phyloP scores from a whole-genome alignment of 30 jellyfish, hydroid and myxozoan species.

The Catostylus mosaicus region DNA sequence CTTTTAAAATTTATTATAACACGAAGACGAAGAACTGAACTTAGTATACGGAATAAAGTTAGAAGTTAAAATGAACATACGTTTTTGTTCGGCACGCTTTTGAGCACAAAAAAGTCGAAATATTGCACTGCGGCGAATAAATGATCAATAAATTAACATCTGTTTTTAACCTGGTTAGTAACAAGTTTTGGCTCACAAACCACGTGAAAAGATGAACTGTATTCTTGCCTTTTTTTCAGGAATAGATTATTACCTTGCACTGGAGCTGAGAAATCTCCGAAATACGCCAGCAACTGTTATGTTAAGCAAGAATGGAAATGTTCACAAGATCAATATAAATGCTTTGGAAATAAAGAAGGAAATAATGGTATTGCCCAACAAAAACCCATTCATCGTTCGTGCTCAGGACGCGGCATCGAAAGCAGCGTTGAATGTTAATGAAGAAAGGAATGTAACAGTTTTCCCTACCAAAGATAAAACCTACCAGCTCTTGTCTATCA shows the following conservation, averaged over 20 bases:
- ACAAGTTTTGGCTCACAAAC: too few species aligned
- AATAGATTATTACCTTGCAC: constrained; percentile 21
- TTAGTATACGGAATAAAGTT: too few species aligned
- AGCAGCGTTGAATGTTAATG: neutral
- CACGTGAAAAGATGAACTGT: neutral
- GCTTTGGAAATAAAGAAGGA: constrained; percentile 33
- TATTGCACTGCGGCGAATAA: too few species aligned
- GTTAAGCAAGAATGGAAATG: constrained; percentile 1
- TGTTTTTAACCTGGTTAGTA: too few species aligned
- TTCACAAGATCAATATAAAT: neutral
- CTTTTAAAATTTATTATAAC: too few species aligned
- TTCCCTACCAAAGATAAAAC: neutral
- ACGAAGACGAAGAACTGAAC: too few species aligned
- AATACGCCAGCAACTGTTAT: constrained; percentile 20
- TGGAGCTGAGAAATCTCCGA: constrained; percentile 42
- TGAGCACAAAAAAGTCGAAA: too few species aligned
- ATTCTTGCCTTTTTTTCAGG: neutral
- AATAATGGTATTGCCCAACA: constrained; percentile 22
- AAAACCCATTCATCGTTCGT: constrained; percentile 6
- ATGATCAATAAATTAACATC: too few species aligned
- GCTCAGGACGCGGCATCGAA: neutral
- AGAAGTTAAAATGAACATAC: too few species aligned
- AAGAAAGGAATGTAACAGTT: neutral
- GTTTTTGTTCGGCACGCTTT: too few species aligned
- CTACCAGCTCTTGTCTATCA: neutral